Percentiles rank a stretch among this genome's conserved stretches.
Evolutionary conservation across 1,140 invertebrate species (phyloP).

Genomic region (Brachystomella parvula): DNA sequence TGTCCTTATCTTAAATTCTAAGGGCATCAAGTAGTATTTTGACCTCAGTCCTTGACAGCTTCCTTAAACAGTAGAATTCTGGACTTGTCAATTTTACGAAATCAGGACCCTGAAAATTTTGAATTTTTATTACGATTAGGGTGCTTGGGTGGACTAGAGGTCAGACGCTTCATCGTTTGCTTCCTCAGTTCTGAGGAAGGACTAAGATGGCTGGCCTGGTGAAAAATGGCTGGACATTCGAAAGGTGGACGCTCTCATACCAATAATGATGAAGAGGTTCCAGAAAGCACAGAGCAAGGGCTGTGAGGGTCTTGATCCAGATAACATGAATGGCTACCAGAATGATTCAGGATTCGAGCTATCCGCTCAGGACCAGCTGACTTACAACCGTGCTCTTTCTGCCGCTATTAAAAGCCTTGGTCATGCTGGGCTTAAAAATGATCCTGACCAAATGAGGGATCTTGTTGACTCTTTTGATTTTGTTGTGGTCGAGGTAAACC

Average conservation of each 20-base stretch:
- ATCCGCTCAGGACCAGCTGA: too few species aligned
- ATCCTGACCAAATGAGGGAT: not conserved
- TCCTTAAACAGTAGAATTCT: too few species aligned
- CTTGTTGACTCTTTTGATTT: constrained; percentile 10
- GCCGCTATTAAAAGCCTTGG: too few species aligned
- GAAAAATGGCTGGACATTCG: constrained; percentile 20
- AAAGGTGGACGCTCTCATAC: not conserved
- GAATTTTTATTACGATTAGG: too few species aligned
- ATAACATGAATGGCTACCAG: constrained; percentile 19
- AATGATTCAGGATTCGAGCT: constrained; percentile 15
- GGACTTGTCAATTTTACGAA: too few species aligned
- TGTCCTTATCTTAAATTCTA: constrained; percentile 94
- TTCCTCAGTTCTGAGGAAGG: constrained; percentile 12
- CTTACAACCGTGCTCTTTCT: too few species aligned
- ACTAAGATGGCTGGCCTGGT: constrained; percentile 16
- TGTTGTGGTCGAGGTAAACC: constrained; percentile 11
- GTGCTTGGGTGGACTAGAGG: too few species aligned
- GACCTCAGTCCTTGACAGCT: too few species aligned
- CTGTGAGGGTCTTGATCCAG: constrained; percentile 19
- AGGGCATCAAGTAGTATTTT: constrained; percentile 86
- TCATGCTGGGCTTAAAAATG: constrained; percentile 16
- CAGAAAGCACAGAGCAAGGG: constrained; percentile 10
- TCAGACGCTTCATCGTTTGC: constrained; percentile 10
- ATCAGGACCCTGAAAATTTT: too few species aligned
- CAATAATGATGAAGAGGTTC: constrained; percentile 15